Evolutionary conservation across 2,113 vertebrate species (phyloP), one percentile per base, ranked within the genome.

Genomic region (Channa maculata): DNA sequence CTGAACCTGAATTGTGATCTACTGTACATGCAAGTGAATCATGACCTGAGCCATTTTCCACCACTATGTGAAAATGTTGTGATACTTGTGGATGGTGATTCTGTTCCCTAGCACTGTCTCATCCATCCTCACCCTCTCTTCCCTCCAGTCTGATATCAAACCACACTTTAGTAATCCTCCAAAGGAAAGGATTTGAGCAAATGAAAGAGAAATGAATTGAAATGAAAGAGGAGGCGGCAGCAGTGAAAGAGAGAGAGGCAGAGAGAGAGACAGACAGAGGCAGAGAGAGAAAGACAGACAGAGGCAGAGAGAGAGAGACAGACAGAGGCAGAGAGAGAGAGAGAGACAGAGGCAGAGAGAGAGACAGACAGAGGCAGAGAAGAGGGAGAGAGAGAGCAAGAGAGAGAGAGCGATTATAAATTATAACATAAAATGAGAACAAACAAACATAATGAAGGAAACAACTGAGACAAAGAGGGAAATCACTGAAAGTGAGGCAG

Each of bases 81-180:
- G 80, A 83, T 86, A 85, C 81, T 85, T 92, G 70, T 83, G 72
- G 79, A 75, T 66, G 58, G 65, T 54, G 72, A 84, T 78, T 80
- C 67, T 73, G 65, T 79, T 66, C 58, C 55, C 49, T 64, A 66
- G 38, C 72, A 67, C 77, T 5, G 9, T 75, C 61, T 52, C 65
- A 54, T 36, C 67, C 73, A 52, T n/a, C 68, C 63, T 43, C 14
- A 43, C 36, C 78, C 38, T 34, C 55, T 65, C 71, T 75, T 60
- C 74, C 71, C 75, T 75, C 75, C 62, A 78, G 84, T 88, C 77
- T 88, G 87, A 91, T 92, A 93, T 92, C 88, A 90, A 91, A 86
- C 80, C 87, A 89, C 86, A 90, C 82, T 92, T 92, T 92, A 86
- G 85, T 90, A 91, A 91, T 92, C 84, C 90, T 88, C 87, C 78